Percentiles rank a stretch among this genome's conserved stretches.
Conservation (phyloP, 1,140 invertebrate species). For the Brachionus rubens region DNA sequence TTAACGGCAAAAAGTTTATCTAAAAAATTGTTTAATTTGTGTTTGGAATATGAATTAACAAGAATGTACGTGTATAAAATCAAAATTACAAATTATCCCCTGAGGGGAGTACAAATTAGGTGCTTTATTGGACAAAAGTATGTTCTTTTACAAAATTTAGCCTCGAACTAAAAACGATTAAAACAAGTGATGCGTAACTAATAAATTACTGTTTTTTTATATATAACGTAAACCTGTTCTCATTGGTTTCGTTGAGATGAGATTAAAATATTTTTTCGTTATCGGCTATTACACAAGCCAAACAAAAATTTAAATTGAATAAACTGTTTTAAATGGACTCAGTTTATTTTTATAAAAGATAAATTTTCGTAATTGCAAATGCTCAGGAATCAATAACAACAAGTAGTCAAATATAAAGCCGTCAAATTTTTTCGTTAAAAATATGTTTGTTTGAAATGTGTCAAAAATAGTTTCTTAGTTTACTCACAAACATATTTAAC, state of each 20-base stretch:
- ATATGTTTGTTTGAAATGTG: constrained; percentile 35
- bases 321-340: not conserved
- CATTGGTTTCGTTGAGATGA: not conserved
- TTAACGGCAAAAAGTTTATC: not conserved
- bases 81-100: not conserved
- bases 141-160: not conserved
- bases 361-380: too few species aligned
- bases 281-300: constrained; percentile 10
- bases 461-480: too few species aligned
- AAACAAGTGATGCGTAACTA: not conserved
- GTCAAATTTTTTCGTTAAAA: not conserved
- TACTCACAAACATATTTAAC: constrained; percentile 21
- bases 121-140: constrained; percentile 13
- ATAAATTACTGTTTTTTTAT: not conserved
- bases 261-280: constrained; percentile 29
- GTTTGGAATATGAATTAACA: not conserved
- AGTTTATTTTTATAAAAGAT: constrained; percentile 17
- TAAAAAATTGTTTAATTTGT: not conserved
- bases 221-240: not conserved
- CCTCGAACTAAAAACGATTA: constrained; percentile 5
- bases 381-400: not conserved
- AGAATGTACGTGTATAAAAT: constrained; percentile 2
- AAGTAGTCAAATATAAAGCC: not conserved
- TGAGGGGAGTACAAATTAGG: not conserved
- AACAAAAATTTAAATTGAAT: constrained; percentile 35